A percentile compares a stretch with the other conserved stretches of the same genome.
Conservation (phyloP, 2,113 vertebrate species). For the Phodopus roborovskii region DNA sequence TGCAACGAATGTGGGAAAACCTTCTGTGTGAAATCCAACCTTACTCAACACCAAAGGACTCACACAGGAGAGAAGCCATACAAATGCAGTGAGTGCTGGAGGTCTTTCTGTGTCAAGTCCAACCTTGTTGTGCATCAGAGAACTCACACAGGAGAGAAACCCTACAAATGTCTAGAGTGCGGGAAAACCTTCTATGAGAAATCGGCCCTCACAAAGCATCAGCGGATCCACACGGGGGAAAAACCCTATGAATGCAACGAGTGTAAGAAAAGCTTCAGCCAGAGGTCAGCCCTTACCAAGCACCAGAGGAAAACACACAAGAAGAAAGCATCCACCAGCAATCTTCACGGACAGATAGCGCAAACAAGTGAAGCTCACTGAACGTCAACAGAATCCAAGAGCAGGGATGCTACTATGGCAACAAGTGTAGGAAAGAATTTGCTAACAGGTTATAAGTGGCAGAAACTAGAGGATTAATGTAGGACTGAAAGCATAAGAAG, state of each 20-base stretch:
- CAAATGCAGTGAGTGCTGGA: conserved; percentile 54
- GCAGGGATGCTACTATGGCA: conserved; percentile 50
- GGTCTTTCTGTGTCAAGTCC: conserved; percentile 71
- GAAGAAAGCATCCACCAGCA: conserved; percentile 65
- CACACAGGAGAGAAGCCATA: conserved; percentile 66
- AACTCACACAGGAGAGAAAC: conserved; percentile 78
- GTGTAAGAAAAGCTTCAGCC: conserved; percentile 80
- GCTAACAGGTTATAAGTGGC: conserved; percentile 30
- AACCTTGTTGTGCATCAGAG: conserved; percentile 66
- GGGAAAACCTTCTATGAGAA: conserved; percentile 83
- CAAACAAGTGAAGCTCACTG: background rate
- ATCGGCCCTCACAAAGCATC: conserved; percentile 80
- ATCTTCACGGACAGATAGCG: conserved; percentile 36
- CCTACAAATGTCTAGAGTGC: conserved; percentile 75
- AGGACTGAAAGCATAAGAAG: conserved; percentile 45
- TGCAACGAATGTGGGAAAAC: conserved; percentile 56
- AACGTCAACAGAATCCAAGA: conserved; percentile 35
- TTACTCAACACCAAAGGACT: conserved; percentile 66
- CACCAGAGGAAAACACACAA: conserved; percentile 76
- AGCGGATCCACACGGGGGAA: conserved; percentile 76
- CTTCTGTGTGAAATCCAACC: conserved; percentile 62
- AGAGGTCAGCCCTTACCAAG: conserved; percentile 82
- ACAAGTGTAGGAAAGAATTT: background rate
- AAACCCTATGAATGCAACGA: conserved; percentile 79
- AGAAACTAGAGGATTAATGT: conserved; percentile 44